Evolutionary conservation across 1,140 invertebrate species (phyloP).

Genomic region (Aleiodes sp.): DNA sequence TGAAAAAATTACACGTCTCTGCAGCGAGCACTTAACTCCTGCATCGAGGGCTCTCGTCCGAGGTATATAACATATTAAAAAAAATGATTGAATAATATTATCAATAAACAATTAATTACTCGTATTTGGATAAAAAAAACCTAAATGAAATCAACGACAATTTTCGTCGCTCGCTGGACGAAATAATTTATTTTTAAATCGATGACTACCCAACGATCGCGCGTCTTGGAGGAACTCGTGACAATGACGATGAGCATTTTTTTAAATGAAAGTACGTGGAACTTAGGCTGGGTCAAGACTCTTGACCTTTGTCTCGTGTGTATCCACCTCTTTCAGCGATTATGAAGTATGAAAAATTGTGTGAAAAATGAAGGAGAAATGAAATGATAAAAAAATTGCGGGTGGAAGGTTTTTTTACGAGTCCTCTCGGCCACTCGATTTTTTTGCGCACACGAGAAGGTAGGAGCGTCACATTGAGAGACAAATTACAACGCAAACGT

Average conservation of each 20-base stretch:
- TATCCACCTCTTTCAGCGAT: neutral
- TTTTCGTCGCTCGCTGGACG: slow-evolving; percentile 11
- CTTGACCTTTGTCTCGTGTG: neutral
- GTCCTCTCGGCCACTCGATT: neutral
- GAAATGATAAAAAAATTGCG: neutral
- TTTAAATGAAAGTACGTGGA: slow-evolving; percentile 1
- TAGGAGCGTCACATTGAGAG: neutral
- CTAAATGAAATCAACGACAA: slow-evolving; percentile 11
- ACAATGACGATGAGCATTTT: slow-evolving; percentile 7
- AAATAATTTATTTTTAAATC: neutral
- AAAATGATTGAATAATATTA: slow-evolving; percentile 18
- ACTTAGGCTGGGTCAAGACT: slow-evolving; percentile 8
- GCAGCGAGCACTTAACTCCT: neutral
- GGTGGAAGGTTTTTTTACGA: neutral
- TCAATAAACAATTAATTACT: slow-evolving; percentile 13
- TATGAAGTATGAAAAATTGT: neutral
- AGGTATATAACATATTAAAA: slow-evolving; percentile 20
- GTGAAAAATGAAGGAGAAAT: neutral
- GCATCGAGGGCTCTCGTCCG: slow-evolving; percentile 2
- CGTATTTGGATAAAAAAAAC: neutral
- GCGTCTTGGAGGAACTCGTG: slow-evolving; percentile 28
- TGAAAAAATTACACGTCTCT: neutral
- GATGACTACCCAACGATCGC: slow-evolving; percentile 26
- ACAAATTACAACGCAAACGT: slow-evolving; percentile 25
- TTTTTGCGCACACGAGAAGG: neutral